These are phyloP conservation scores for Hydra vulgaris DNA, from an alignment of 30 jellyfish, hydroid and myxozoan species.

Conservation along the genomic window DNA sequence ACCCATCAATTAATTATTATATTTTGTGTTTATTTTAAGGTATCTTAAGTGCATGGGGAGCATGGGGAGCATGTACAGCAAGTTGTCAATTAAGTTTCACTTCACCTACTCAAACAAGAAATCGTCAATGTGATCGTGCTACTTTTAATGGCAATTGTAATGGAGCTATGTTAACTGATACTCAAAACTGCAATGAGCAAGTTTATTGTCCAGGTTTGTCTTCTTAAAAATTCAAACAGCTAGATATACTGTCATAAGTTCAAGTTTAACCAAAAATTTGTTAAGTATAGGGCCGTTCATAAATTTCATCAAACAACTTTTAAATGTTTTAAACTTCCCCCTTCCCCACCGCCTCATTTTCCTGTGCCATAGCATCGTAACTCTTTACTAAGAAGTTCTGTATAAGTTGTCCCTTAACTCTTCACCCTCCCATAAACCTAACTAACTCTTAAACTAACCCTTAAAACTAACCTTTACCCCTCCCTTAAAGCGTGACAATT, in stretches of 20 bases:
- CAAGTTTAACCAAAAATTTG: not conserved
- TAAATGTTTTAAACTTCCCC: too few species aligned
- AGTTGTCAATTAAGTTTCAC: not conserved
- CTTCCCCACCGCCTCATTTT: too few species aligned
- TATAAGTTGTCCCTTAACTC: too few species aligned
- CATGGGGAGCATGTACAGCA: slow-evolving; percentile 17
- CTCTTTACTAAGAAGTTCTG: too few species aligned
- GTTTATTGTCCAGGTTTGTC: slow-evolving; percentile 12
- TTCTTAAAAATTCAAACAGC: not conserved
- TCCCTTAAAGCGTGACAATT: too few species aligned
- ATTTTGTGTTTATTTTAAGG: not conserved
- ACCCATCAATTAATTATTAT: too few species aligned
- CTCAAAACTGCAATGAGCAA: slow-evolving; percentile 1
- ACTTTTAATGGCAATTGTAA: slow-evolving; percentile 8
- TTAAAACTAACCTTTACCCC: too few species aligned
- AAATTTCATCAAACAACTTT: too few species aligned
- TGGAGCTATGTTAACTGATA: slow-evolving; percentile 3
- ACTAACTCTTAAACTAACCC: too few species aligned
- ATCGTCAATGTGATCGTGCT: not conserved
- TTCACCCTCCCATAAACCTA: too few species aligned
- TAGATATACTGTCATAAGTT: not conserved
- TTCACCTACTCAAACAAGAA: slow-evolving; percentile 8
- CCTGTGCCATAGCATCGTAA: too few species aligned
- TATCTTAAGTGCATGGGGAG: slow-evolving; percentile 4
- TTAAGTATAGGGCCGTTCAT: not conserved